Evolutionary conservation across 35 echinoderm and acorn worm species (phyloP).

Genomic region (Heliocidaris erythrogramma): DNA sequence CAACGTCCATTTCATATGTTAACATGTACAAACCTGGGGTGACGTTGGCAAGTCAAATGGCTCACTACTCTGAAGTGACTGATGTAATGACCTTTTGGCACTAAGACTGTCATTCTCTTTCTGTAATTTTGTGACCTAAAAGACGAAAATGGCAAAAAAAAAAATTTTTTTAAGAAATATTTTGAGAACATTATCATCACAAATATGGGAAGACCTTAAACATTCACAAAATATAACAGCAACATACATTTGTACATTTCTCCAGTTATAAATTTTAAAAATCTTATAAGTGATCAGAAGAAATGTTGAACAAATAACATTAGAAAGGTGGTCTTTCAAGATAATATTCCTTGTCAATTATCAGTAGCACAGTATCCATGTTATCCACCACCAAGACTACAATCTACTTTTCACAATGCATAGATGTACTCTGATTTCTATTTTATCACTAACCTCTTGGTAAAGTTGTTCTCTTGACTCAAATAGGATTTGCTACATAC

Average conservation of each 20-base stretch:
- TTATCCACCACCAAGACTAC: background rate
- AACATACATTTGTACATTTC: too few relatives aligned
- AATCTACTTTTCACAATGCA: background rate
- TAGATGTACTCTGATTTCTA: background rate
- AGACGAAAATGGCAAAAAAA: background rate
- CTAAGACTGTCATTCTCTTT: constrained; percentile 85
- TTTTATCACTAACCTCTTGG: constrained; percentile 76
- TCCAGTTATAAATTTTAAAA: too few relatives aligned
- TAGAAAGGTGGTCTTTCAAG: too few relatives aligned
- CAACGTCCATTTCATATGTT: too few relatives aligned
- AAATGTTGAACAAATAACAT: too few relatives aligned
- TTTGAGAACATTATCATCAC: background rate
- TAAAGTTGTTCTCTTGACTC: constrained; percentile 83
- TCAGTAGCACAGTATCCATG: background rate
- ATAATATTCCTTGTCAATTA: too few relatives aligned
- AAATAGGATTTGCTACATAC: constrained; percentile 68
- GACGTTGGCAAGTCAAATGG: constrained; percentile 73
- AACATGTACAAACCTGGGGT: constrained; percentile 56
- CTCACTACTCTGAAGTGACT: constrained; percentile 77
- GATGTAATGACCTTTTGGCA: constrained; percentile 81
- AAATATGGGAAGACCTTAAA: too few relatives aligned
- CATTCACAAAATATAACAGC: too few relatives aligned
- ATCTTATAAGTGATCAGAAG: too few relatives aligned
- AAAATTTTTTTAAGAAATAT: background rate
- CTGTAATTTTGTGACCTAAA: constrained; percentile 77